Percentiles rank a stretch among this genome's conserved stretches.
These are phyloP conservation scores for Ophion ventricosus DNA, from an alignment of 2,888 invertebrate genomes.

Conservation along the genomic window DNA sequence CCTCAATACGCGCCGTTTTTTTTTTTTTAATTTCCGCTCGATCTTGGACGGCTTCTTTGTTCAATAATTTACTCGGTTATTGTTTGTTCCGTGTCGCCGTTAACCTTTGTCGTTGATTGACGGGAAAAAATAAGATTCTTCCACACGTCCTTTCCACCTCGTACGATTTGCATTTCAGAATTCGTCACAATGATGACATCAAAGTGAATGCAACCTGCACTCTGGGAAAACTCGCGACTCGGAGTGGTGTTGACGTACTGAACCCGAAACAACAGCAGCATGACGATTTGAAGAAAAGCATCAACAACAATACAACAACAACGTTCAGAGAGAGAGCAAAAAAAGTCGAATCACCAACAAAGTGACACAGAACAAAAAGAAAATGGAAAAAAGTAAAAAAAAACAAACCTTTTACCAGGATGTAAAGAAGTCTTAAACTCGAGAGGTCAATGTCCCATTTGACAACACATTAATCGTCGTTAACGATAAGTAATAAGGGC, in stretches of 20 bases:
- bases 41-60: not conserved
- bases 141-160: not conserved
- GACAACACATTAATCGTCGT: conserved; percentile 82
- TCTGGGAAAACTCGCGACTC: conserved; percentile 88
- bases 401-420: conserved; percentile 82
- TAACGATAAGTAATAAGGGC: conserved; percentile 83
- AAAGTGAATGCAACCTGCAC: conserved; percentile 91
- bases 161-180: conserved; percentile 88
- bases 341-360: conserved; percentile 86
- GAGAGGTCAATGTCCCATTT: conserved; percentile 80
- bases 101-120: not conserved
- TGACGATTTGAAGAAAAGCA: conserved; percentile 83
- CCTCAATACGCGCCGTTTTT: conserved; percentile 2
- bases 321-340: conserved; percentile 84
- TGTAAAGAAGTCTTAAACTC: conserved; percentile 80
- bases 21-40: not conserved
- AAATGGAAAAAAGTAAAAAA: conserved; percentile 52
- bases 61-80: not conserved
- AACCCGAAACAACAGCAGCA: conserved; percentile 84
- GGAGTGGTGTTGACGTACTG: conserved; percentile 87
- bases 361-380: conserved; percentile 75
- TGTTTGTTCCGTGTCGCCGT: not conserved
- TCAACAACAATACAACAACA: conserved; percentile 76
- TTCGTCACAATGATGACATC: conserved; percentile 99
- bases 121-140: not conserved